Evolutionary conservation across 2,888 invertebrate species (phyloP).

Genomic region (Scaptomyza cyrtandrae): DNA sequence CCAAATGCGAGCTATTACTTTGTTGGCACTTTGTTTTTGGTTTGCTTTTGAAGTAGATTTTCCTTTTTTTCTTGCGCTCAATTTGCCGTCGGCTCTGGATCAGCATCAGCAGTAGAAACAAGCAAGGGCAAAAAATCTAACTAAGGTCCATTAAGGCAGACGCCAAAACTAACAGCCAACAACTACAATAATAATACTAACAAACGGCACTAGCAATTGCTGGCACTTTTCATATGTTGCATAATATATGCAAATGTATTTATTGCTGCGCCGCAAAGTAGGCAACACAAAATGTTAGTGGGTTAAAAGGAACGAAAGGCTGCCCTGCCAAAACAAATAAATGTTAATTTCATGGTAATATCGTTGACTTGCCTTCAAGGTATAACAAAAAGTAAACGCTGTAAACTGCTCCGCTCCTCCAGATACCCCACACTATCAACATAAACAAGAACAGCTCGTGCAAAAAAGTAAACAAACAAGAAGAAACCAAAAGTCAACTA

Average conservation of each 20-base stretch:
- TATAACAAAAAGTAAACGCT: slow-evolving; percentile 47
- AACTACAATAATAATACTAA: slow-evolving; percentile 26
- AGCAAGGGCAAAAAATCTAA: background rate
- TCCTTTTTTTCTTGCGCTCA: slow-evolving; percentile 20
- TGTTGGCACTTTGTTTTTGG: slow-evolving; percentile 71
- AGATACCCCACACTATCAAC: background rate
- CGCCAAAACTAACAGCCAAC: slow-evolving; percentile 33
- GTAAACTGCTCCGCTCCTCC: background rate
- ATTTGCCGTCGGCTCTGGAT: slow-evolving; percentile 36
- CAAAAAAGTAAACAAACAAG: slow-evolving; percentile 31
- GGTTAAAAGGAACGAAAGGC: background rate
- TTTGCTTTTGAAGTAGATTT: slow-evolving; percentile 54
- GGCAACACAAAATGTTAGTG: slow-evolving; percentile 26
- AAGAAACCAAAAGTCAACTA: slow-evolving; percentile 67
- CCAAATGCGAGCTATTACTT: slow-evolving; percentile 64
- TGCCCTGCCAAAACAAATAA: slow-evolving; percentile 67
- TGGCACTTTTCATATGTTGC: slow-evolving; percentile 54
- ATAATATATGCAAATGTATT: slow-evolving; percentile 77
- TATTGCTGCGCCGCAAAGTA: slow-evolving; percentile 59
- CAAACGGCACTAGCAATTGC: slow-evolving; percentile 34
- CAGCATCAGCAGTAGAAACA: slow-evolving; percentile 10
- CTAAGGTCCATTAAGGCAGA: slow-evolving; percentile 16
- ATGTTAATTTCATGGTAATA: slow-evolving; percentile 77
- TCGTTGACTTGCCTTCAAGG: slow-evolving; percentile 60
- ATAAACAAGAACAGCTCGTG: slow-evolving; percentile 37